These are phyloP conservation scores for Theodoxus fluviatilis DNA, from an alignment of 2,888 invertebrate species.

Conservation along the genomic window DNA sequence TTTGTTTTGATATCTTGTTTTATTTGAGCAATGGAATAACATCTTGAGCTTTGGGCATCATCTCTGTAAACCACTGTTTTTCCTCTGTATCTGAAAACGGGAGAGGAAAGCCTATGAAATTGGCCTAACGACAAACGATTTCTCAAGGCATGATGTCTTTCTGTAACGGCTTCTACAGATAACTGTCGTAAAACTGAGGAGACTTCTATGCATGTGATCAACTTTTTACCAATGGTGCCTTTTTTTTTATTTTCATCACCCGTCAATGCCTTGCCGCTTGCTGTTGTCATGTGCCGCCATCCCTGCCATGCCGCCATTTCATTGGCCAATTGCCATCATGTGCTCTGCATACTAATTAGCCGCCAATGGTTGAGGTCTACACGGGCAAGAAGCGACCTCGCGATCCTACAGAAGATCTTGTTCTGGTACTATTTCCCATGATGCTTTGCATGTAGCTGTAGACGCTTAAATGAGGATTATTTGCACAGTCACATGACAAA, in stretches of 20 bases:
- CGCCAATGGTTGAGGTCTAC: constrained; percentile 69
- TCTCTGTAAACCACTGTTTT: too few species aligned
- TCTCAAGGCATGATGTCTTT: too few species aligned
- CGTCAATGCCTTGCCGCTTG: constrained; percentile 67
- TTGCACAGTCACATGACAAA: constrained; percentile 65
- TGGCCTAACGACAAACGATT: too few species aligned
- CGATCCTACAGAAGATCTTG: constrained; percentile 83
- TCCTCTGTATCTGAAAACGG: too few species aligned
- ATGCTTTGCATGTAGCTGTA: constrained; percentile 66
- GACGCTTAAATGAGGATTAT: constrained; percentile 53
- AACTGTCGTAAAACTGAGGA: too few species aligned
- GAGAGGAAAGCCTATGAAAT: too few species aligned
- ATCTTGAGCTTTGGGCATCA: too few species aligned
- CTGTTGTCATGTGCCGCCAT: constrained; percentile 67
- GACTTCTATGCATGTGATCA: constrained; percentile 55
- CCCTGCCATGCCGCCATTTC: constrained; percentile 65
- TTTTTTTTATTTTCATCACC: constrained; percentile 65
- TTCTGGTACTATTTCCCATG: constrained; percentile 82
- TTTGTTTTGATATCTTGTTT: too few species aligned
- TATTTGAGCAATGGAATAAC: too few species aligned
- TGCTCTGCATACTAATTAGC: constrained; percentile 66
- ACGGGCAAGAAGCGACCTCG: constrained; percentile 93
- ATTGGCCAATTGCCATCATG: constrained; percentile 63
- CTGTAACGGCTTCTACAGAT: too few species aligned
- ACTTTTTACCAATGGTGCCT: constrained; percentile 62